These are phyloP conservation scores for Tubulanus polymorphus DNA, from an alignment of 2,888 invertebrate species.

Conservation along the genomic window DNA sequence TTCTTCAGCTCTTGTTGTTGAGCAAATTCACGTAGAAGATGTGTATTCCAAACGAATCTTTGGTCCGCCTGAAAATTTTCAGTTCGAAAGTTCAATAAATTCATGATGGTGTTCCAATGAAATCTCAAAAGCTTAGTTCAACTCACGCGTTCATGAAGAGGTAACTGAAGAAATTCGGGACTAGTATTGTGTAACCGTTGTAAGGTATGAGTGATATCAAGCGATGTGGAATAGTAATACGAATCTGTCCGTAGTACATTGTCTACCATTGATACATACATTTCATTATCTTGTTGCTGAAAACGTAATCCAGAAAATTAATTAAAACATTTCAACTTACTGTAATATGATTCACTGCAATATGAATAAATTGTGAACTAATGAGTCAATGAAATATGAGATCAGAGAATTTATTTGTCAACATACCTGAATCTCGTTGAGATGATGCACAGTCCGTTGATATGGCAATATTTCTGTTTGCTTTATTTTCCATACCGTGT, in stretches of 20 bases:
- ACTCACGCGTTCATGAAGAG: constrained; percentile 53
- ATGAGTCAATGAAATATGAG: too few relatives aligned
- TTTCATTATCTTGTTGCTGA: constrained; percentile 67
- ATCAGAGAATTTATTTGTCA: too few relatives aligned
- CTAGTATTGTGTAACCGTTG: constrained; percentile 76
- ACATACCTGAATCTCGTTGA: constrained; percentile 70
- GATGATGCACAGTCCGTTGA: constrained; percentile 75
- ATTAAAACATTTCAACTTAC: too few relatives aligned
- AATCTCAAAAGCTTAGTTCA: too few relatives aligned
- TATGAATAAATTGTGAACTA: too few relatives aligned
- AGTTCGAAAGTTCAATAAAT: background rate
- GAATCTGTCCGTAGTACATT: constrained; percentile 76
- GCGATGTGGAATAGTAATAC: constrained; percentile 90
- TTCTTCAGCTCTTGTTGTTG: constrained; percentile 62
- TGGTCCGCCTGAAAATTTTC: constrained; percentile 63
- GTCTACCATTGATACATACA: constrained; percentile 81
- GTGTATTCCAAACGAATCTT: constrained; percentile 91
- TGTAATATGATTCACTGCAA: too few relatives aligned
- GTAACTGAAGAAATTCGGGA: constrained; percentile 72
- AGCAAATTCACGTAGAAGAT: constrained; percentile 69
- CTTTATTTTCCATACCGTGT: constrained; percentile 46
- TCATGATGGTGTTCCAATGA: too few relatives aligned
- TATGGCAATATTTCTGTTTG: constrained; percentile 66
- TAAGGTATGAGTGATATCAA: constrained; percentile 87
- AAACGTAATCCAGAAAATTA: too few relatives aligned